These are phyloP conservation scores for Nansenia antarctica DNA, from an alignment of 2,113 vertebrate genomes.

Conservation along the genomic window DNA sequence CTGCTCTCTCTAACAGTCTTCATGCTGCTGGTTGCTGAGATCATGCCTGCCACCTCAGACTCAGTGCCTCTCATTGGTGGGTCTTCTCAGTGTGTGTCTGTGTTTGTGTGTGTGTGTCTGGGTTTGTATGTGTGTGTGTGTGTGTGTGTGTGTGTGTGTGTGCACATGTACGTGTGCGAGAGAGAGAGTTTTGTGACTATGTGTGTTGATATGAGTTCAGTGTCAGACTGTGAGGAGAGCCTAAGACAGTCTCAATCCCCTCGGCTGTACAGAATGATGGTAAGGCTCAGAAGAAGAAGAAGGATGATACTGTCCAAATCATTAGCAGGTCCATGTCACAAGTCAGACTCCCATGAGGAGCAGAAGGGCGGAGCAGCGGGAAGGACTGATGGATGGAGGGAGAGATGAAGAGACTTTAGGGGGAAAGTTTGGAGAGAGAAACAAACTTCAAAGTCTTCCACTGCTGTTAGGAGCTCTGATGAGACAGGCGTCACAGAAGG, in stretches of 20 bases:
- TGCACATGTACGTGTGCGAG: neutral
- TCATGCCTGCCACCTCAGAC: slow-evolving; percentile 89
- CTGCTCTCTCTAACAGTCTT: slow-evolving; percentile 87
- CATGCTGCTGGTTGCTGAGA: slow-evolving; percentile 89
- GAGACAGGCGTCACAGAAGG: neutral
- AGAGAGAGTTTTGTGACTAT: too few species aligned
- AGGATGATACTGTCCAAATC: slow-evolving; percentile 24
- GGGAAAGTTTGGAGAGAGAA: slow-evolving; percentile 9
- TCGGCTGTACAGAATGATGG: neutral
- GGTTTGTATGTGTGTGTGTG: neutral
- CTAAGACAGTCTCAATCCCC: neutral
- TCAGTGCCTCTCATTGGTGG: slow-evolving; percentile 87
- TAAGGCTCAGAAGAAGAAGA: slow-evolving; percentile 12
- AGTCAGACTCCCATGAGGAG: slow-evolving; percentile 12
- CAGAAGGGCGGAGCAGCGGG: neutral
- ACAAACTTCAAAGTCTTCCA: slow-evolving; percentile 13
- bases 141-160: neutral
- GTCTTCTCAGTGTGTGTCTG: slow-evolving; percentile 35
- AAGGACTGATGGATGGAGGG: slow-evolving; percentile 14
- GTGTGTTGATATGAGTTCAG: neutral
- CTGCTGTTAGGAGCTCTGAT: neutral
- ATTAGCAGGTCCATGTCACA: slow-evolving; percentile 40
- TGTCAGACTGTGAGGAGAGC: neutral
- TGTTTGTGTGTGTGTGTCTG: slow-evolving; percentile 1
- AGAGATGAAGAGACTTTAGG: neutral